A percentile compares a stretch with the other conserved stretches of the same genome.
These are phyloP conservation scores for Euproctis similis DNA, from an alignment of 2,888 invertebrate genomes.

Conservation along the genomic window DNA sequence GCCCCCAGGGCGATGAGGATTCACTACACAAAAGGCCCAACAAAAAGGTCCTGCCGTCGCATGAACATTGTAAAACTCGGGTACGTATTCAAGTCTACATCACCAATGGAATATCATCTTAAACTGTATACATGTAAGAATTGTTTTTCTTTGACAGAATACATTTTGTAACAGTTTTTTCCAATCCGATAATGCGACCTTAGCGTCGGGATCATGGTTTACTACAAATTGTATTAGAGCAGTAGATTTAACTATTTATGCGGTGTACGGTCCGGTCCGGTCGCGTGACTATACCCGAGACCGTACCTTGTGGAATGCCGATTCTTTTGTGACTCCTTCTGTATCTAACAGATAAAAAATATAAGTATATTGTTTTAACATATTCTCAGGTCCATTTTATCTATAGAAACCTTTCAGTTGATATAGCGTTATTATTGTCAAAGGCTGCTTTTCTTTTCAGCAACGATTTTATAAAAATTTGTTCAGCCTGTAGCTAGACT, in stretches of 20 bases:
- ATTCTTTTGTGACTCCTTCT: slow-evolving; percentile 26
- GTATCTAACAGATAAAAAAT: slow-evolving; percentile 11
- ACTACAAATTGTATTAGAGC: slow-evolving; percentile 76
- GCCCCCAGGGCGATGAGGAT: slow-evolving; percentile 66
- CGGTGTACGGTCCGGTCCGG: slow-evolving; percentile 31
- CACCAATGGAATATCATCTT: slow-evolving; percentile 45
- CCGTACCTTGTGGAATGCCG: slow-evolving; percentile 19
- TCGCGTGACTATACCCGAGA: slow-evolving; percentile 23
- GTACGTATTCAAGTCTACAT: slow-evolving; percentile 46
- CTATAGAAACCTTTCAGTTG: no score
- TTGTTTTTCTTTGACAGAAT: slow-evolving; percentile 33
- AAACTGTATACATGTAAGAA: slow-evolving; percentile 31
- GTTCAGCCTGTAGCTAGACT: no score
- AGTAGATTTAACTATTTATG: slow-evolving; percentile 73
- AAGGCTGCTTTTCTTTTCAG: no score
- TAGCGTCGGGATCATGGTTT: slow-evolving; percentile 74
- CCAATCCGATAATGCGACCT: slow-evolving; percentile 75
- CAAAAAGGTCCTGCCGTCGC: slow-evolving; percentile 73
- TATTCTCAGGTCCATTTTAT: no score
- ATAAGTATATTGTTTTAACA: no score
- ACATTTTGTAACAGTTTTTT: slow-evolving; percentile 67
- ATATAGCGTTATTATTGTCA: no score
- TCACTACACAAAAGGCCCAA: slow-evolving; percentile 68
- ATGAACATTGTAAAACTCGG: slow-evolving; percentile 73
- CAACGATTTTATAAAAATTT: no score